These are phyloP conservation scores for Calameuta filiformis DNA, from an alignment of 2,888 invertebrate genomes.

Conservation along the genomic window DNA sequence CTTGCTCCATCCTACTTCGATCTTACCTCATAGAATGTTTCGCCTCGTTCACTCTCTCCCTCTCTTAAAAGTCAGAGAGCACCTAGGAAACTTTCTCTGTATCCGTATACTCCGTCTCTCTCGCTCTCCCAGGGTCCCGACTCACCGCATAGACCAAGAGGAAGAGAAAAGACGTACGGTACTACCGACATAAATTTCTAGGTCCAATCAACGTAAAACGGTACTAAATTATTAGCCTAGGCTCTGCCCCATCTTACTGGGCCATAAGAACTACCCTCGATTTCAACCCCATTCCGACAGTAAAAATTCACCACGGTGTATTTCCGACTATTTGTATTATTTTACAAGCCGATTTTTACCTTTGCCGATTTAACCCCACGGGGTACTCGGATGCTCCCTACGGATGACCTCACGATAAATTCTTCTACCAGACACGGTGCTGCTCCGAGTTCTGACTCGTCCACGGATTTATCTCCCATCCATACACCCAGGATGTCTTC, in stretches of 20 bases:
- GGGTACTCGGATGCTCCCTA: background rate
- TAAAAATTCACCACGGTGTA: background rate
- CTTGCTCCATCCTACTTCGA: background rate
- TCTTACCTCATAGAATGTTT: background rate
- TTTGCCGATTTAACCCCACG: background rate
- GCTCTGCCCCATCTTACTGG: background rate
- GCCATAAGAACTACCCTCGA: background rate
- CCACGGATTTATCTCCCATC: background rate
- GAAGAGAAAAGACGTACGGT: slow-evolving; percentile 4
- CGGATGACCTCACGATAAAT: background rate
- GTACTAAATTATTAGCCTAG: slow-evolving; percentile 57
- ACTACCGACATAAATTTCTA: slow-evolving; percentile 49
- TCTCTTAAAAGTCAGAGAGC: background rate
- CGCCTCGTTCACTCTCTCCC: background rate
- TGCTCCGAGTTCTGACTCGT: background rate
- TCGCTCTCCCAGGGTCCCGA: background rate
- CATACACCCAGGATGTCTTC: background rate
- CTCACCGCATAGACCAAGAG: background rate
- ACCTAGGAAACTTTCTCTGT: background rate
- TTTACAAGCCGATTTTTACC: background rate
- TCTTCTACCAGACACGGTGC: background rate
- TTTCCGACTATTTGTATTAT: background rate
- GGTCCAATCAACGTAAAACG: slow-evolving; percentile 61
- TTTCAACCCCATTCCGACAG: background rate
- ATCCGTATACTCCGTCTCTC: background rate